phyloP scores from a whole-genome alignment of 2,888 invertebrate species.

The Athripsodes cinereus region DNA sequence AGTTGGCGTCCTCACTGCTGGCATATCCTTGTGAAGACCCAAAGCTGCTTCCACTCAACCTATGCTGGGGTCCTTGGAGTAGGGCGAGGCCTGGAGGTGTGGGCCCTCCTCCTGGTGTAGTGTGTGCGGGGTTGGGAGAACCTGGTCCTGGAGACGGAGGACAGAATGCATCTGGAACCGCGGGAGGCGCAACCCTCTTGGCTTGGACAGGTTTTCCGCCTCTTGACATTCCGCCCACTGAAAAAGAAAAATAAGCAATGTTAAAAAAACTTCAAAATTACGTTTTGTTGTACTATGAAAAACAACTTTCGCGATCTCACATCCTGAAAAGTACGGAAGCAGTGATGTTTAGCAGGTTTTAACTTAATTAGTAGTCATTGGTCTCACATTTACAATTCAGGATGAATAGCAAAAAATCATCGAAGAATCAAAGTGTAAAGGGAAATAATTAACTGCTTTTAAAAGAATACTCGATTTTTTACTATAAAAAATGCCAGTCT shows the following conservation, averaged over 20 bases:
- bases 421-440: no score
- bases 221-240: conserved; percentile 88
- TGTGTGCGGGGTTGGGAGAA: conserved; percentile 33
- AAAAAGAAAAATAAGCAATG: conserved; percentile 34
- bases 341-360: no score
- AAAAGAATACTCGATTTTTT: no score
- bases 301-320: no score
- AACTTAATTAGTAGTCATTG: no score
- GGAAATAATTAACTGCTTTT: no score
- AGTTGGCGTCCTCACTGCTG: conserved; percentile 67
- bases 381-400: no score
- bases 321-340: no score
- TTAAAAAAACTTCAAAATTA: no score
- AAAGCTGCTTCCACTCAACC: conserved; percentile 76
- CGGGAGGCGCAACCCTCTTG: conserved; percentile 87
- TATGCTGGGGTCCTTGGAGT: conserved; percentile 45
- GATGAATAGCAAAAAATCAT: no score
- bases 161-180: conserved; percentile 69
- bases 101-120: conserved; percentile 29
- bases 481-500: no score
- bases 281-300: no score
- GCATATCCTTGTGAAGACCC: conserved; percentile 70
- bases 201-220: conserved; percentile 77
- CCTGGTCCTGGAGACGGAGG: conserved; percentile 31
- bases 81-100: conserved; percentile 28